Percentiles rank a stretch among this genome's conserved stretches.
Conservation (phyloP, 1,140 invertebrate species). For the Plectus sambesii region DNA sequence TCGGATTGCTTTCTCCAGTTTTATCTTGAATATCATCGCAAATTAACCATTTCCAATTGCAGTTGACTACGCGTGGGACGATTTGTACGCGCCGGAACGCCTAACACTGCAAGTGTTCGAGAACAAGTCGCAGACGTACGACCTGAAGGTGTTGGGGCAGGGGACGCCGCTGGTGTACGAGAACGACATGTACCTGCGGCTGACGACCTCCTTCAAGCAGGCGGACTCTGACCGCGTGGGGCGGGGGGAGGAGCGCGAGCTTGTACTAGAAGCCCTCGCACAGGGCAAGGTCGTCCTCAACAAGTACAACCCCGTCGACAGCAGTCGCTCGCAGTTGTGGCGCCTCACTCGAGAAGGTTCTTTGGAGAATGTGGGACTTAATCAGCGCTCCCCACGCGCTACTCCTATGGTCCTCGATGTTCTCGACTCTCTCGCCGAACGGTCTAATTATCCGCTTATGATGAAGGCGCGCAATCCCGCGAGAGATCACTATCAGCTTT, state of each 20-base stretch:
- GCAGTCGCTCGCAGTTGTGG: conserved; percentile 84
- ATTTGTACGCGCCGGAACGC: conserved; percentile 54
- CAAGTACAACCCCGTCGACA: conserved; percentile 58
- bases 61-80: conserved; percentile 81
- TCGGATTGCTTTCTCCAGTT: conserved; percentile 58
- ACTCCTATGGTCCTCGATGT: conserved; percentile 53
- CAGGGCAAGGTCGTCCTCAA: conserved; percentile 62
- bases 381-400: conserved; percentile 48
- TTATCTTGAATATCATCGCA: conserved; percentile 14
- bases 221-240: neutral
- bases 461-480: conserved; percentile 68
- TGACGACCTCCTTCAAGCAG: conserved; percentile 59
- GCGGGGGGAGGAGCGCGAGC: conserved; percentile 53
- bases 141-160: conserved; percentile 60
- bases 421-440: conserved; percentile 70
- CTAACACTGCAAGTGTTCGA: conserved; percentile 71
- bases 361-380: conserved; percentile 81
- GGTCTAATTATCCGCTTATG: too few species aligned
- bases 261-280: conserved; percentile 66
- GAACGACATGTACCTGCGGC: conserved; percentile 87
- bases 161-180: conserved; percentile 72
- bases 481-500: conserved; percentile 73
- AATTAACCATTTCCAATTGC: conserved; percentile 47
- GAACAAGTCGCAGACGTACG: conserved; percentile 57
- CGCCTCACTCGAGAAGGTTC: conserved; percentile 73